Base-by-base conservation (phyloP, 2,888 invertebrate species). In the Stenoptilia bipunctidactyla region DNA sequence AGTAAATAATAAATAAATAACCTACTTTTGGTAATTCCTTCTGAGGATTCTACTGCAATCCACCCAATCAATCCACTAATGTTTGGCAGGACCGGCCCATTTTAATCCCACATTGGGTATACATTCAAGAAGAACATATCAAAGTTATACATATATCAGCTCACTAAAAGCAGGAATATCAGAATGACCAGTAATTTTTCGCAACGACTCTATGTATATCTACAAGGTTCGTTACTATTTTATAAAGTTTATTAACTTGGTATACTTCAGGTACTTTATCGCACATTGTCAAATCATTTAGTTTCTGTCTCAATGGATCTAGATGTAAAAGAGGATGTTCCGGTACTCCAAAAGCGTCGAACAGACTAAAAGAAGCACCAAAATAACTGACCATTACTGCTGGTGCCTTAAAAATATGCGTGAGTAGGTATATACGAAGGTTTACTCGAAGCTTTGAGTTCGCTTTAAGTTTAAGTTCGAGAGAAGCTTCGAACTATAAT, bases 71-170 rank as follows among this genome's bases (percentile, higher is more conserved):
- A 1, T n/a, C n/a, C n/a, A n/a, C 83, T 44, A 2, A 76, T 55
- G 37, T 61, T 61, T 1, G 79, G 74, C 12, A 76, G 64, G 4
- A 69, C 52, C 1, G 84, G 83, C 9, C 67, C 55, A 39, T 56
- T 61, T 1, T 51, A 51, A 9, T 62, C 61, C 51, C 66, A 68
- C 15, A 71, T 46, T 0, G 73, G 66, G 50, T 80, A 66, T 0
- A 56, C 47, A 45, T 84, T 84, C 1, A 79, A 37, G 41, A 85
- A 67, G 13, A 82, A 38, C 61, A 84, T 55, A 37, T 68, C 66
- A 10, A 73, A 51, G 37, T 57, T 63, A 14, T 54, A n/a, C n/a
- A n/a, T n/a, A 44, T 14, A 41, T 41, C 1, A 67, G 43, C 27
- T 61, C 56, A 2, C 12, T 36, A 4, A 58, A 13, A 3, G 39